phyloP scores from a whole-genome alignment of 2,888 invertebrate species.

The Selenia dentaria region DNA sequence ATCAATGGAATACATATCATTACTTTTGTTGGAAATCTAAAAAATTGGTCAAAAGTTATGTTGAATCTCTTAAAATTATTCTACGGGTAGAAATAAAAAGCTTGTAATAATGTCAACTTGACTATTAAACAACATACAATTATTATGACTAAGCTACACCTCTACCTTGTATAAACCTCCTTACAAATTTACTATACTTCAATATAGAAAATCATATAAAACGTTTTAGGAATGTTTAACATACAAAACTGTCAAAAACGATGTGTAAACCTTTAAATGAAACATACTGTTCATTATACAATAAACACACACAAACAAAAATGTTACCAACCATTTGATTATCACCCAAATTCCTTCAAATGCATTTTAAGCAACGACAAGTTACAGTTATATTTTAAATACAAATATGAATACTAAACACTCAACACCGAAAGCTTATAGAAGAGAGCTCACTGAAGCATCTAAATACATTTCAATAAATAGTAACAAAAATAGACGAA shows the following conservation, averaged over 20 bases:
- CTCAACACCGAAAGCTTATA: constrained; percentile 79
- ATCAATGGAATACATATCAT: constrained; percentile 59
- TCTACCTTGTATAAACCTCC: constrained; percentile 85
- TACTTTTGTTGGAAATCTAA: constrained; percentile 62
- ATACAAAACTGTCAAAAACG: constrained; percentile 32
- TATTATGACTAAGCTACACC: constrained; percentile 74
- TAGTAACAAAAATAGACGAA: constrained; percentile 50
- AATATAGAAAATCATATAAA: constrained; percentile 43
- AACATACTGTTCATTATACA: constrained; percentile 13
- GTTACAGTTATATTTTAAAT: constrained; percentile 45
- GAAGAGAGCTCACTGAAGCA: constrained; percentile 52
- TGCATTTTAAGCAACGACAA: constrained; percentile 69
- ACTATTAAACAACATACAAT: constrained; percentile 66
- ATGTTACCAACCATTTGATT: constrained; percentile 66
- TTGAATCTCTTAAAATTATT: constrained; percentile 68
- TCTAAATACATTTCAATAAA: constrained; percentile 46
- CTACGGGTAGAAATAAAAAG: constrained; percentile 61
- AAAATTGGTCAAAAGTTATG: constrained; percentile 70
- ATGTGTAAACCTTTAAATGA: constrained; percentile 30
- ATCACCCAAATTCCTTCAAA: constrained; percentile 82
- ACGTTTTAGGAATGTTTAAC: constrained; percentile 23
- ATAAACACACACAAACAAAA: constrained; percentile 21
- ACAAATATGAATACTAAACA: constrained; percentile 56
- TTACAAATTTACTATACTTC: constrained; percentile 72
- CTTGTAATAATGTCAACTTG: constrained; percentile 38